These are phyloP conservation scores for Polylopha cassiicola DNA, from an alignment of 2,888 invertebrate species.

Conservation along the genomic window DNA sequence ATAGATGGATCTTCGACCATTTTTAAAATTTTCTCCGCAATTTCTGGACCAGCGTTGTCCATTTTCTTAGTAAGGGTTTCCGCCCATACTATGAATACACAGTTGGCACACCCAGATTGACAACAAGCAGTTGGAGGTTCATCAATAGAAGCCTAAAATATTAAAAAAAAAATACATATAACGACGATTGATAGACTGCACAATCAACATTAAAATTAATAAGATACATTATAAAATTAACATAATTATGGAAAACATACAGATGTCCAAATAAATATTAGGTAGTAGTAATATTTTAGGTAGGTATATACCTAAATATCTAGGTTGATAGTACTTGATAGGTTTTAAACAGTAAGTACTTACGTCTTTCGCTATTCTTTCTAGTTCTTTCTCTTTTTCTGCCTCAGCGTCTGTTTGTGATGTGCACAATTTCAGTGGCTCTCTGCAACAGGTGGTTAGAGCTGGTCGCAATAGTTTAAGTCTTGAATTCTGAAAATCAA, in stretches of 20 bases:
- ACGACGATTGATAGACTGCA: background rate
- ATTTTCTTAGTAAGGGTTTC: slow-evolving; percentile 81
- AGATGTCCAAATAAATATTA: too few relatives aligned
- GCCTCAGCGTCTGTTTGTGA: slow-evolving; percentile 39
- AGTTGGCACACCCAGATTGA: slow-evolving; percentile 94
- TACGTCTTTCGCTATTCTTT: slow-evolving; percentile 56
- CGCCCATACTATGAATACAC: slow-evolving; percentile 95
- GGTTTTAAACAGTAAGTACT: slow-evolving; percentile 22
- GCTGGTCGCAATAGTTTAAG: slow-evolving; percentile 19
- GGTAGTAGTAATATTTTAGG: too few relatives aligned
- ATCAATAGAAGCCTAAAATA: slow-evolving; percentile 70
- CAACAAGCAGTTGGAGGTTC: slow-evolving; percentile 91
- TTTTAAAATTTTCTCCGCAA: slow-evolving; percentile 83
- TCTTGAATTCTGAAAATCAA: slow-evolving; percentile 35
- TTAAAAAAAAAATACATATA: slow-evolving; percentile 2
- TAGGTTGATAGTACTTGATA: background rate
- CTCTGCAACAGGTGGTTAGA: slow-evolving; percentile 17
- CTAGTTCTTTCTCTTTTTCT: slow-evolving; percentile 61
- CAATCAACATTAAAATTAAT: too few relatives aligned
- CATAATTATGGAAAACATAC: too few relatives aligned
- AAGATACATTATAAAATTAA: too few relatives aligned
- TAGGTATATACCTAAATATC: background rate
- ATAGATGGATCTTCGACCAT: slow-evolving; percentile 88
- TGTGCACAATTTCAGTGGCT: slow-evolving; percentile 30
- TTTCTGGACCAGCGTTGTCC: slow-evolving; percentile 81